A percentile compares a stretch with the other conserved stretches of the same genome.
phyloP scores from a whole-genome alignment of 2,797 vertebrate species.

The Neosilurus mollespiculum region DNA sequence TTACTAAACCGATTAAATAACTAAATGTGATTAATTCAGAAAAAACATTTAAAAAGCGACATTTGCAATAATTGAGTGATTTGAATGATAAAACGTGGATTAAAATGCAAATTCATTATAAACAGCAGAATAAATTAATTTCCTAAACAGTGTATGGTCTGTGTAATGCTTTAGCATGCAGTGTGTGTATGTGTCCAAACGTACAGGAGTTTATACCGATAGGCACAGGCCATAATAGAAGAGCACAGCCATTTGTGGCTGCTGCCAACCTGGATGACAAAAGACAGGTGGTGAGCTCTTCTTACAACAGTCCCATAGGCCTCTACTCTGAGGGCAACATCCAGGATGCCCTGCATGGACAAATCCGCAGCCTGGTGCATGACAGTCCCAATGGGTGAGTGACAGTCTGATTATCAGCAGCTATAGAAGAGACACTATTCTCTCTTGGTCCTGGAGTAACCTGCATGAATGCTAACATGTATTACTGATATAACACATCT shows the following conservation, averaged over 20 bases:
- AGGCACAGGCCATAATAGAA: conserved; percentile 85
- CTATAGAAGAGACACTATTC: conserved; percentile 2
- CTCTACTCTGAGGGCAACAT: conserved; percentile 89
- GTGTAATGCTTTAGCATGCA: conserved; percentile 68
- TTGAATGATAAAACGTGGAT: neutral
- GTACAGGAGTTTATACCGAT: conserved; percentile 87
- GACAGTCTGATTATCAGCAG: conserved; percentile 37
- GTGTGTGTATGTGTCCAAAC: conserved; percentile 68
- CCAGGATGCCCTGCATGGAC: conserved; percentile 83
- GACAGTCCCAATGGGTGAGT: conserved; percentile 81
- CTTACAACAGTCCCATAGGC: conserved; percentile 90
- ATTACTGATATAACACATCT: conserved; percentile 28
- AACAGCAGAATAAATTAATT: neutral
- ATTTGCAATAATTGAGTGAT: neutral
- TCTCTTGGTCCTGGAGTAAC: conserved; percentile 28
- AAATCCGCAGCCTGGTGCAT: conserved; percentile 81
- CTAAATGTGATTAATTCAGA: neutral
- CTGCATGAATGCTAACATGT: conserved; percentile 16
- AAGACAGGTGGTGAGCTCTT: conserved; percentile 88
- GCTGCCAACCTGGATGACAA: conserved; percentile 86
- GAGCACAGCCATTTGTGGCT: conserved; percentile 86
- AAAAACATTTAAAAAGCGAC: neutral
- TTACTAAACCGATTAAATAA: neutral
- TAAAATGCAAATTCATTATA: neutral
- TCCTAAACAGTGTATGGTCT: conserved; percentile 14